These are phyloP conservation scores for Netelia inedita DNA, from an alignment of 2,888 invertebrate genomes.

Conservation along the genomic window DNA sequence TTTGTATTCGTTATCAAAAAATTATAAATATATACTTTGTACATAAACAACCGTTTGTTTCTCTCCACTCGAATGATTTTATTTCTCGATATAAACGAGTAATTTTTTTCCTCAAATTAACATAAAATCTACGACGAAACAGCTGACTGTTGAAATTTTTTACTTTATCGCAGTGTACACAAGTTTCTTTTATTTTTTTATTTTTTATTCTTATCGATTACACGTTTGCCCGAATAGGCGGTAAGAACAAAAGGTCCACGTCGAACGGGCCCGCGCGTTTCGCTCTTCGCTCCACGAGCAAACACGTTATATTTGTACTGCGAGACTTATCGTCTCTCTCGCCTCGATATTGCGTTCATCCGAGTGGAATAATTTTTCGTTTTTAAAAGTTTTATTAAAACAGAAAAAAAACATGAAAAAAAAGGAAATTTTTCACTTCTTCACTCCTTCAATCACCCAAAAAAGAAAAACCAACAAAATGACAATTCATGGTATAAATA, in stretches of 20 bases:
- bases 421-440: not conserved
- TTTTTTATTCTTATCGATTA: conserved; percentile 34
- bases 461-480: too few species aligned
- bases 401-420: not conserved
- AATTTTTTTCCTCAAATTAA: too few species aligned
- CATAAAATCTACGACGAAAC: too few species aligned
- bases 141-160: too few species aligned
- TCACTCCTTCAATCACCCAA: too few species aligned
- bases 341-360: conserved; percentile 40
- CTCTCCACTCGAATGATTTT: too few species aligned
- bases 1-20: too few species aligned
- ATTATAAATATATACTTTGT: too few species aligned
- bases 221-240: conserved; percentile 32
- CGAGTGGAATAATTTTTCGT: conserved; percentile 34
- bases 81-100: too few species aligned
- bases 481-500: too few species aligned
- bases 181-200: not conserved
- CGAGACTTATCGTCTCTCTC: conserved; percentile 20
- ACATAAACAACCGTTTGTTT: too few species aligned
- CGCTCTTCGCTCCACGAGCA: conserved; percentile 13
- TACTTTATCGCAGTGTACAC: not conserved
- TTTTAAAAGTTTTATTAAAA: not conserved
- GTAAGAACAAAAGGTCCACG: conserved; percentile 40
- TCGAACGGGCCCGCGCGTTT: conserved; percentile 14
- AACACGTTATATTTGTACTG: conserved; percentile 52